Evolutionary conservation across 53 echinoderm and acorn worm species (phyloP).

Genomic region (Apostichopus leukothele): DNA sequence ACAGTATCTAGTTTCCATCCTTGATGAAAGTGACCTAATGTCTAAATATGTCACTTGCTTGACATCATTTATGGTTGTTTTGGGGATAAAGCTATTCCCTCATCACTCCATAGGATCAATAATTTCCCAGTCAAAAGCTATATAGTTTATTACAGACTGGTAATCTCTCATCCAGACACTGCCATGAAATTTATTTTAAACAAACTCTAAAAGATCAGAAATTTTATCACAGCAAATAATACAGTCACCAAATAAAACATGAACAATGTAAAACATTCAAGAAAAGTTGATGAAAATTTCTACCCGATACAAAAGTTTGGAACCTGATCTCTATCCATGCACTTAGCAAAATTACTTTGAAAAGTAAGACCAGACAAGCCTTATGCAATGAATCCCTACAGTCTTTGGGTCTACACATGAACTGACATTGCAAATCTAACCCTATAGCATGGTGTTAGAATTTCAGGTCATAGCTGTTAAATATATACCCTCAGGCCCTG

Average conservation of each 20-base stretch:
- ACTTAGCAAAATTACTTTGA: slow-evolving; percentile 31
- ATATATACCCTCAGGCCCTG: no score
- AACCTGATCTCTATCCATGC: slow-evolving; percentile 6
- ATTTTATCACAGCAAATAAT: neutral
- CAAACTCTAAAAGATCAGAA: neutral
- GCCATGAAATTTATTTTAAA: neutral
- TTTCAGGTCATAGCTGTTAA: no score
- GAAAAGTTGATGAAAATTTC: neutral
- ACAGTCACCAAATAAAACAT: neutral
- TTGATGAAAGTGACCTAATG: no score
- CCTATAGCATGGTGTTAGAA: no score
- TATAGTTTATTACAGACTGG: no score
- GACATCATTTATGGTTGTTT: no score
- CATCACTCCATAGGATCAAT: no score
- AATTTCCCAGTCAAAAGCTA: no score
- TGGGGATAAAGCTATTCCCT: no score
- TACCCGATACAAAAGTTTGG: neutral
- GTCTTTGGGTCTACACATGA: neutral
- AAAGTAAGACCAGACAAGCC: neutral
- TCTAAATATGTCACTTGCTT: no score
- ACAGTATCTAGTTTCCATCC: no score
- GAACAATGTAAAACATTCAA: neutral
- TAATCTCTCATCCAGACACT: no score
- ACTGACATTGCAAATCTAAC: neutral
- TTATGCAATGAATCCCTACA: neutral